Conservation (phyloP, 2,888 invertebrate species). For the Conistra vaccinii region DNA sequence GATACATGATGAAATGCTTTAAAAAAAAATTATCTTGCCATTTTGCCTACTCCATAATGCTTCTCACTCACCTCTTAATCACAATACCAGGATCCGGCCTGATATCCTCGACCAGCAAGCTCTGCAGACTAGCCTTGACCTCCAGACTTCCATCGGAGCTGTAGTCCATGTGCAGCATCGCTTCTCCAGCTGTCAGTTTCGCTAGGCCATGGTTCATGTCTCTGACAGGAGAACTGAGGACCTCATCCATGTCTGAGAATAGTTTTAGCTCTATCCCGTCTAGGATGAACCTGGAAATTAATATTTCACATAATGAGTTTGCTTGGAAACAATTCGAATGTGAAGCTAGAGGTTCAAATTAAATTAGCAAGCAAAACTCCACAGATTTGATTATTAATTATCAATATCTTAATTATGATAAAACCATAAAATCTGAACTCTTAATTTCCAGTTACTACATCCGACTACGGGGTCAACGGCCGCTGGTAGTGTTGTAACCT, state of each 20-base stretch:
- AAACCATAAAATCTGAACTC: neutral
- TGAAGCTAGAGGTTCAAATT: neutral
- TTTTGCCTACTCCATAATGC: neutral
- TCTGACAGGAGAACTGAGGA: conserved; percentile 94
- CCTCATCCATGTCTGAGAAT: conserved; percentile 94
- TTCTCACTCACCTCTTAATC: conserved; percentile 90
- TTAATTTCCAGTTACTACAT: too few species aligned
- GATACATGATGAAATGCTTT: neutral
- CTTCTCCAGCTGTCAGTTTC: conserved; percentile 93
- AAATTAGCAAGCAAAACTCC: too few species aligned
- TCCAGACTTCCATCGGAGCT: conserved; percentile 93
- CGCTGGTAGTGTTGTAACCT: too few species aligned
- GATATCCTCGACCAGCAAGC: conserved; percentile 93
- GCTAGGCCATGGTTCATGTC: conserved; percentile 94
- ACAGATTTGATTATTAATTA: too few species aligned
- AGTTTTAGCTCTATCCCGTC: conserved; percentile 93
- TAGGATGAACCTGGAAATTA: conserved; percentile 88
- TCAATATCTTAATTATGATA: neutral
- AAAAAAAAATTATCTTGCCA: neutral
- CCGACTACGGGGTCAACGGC: too few species aligned
- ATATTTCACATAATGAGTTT: neutral
- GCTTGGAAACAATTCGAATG: neutral
- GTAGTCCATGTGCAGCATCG: conserved; percentile 91
- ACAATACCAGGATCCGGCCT: conserved; percentile 92
- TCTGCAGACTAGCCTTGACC: conserved; percentile 93